Evolutionary conservation across 2,113 vertebrate genomes (phyloP).

Genomic region (Smithornis capensis): DNA sequence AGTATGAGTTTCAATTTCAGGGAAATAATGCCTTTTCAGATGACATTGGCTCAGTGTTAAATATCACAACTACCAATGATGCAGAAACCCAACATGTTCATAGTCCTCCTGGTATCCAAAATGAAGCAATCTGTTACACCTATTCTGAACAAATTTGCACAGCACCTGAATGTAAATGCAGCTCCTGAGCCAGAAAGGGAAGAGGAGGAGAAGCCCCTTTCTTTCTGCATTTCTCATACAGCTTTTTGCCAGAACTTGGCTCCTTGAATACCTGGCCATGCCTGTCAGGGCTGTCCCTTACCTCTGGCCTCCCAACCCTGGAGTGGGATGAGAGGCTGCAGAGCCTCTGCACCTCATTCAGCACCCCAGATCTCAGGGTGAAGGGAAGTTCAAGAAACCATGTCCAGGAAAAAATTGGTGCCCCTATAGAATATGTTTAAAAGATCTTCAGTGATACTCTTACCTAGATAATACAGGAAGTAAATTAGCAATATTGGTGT

Average conservation of each 20-base stretch:
- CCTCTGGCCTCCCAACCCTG: too few relatives aligned
- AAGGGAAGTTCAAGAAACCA: background rate
- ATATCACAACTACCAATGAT: background rate
- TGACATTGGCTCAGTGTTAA: background rate
- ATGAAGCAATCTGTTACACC: background rate
- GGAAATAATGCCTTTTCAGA: background rate
- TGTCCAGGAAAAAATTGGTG: fast-evolving
- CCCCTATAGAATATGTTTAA: fast-evolving
- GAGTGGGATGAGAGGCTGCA: background rate
- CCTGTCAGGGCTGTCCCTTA: background rate
- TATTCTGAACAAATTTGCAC: background rate
- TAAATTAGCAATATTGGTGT: background rate
- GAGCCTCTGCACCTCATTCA: background rate
- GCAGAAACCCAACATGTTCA: background rate
- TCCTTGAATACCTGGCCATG: background rate
- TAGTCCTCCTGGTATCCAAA: background rate
- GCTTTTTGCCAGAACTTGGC: background rate
- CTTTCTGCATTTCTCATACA: background rate
- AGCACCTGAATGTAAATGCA: background rate
- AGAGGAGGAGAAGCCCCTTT: fast-evolving
- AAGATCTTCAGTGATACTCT: background rate
- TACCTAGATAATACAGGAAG: background rate
- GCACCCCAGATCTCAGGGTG: background rate
- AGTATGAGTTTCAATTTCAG: background rate
- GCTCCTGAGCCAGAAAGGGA: background rate